Evolutionary conservation across 2,797 vertebrate genomes (phyloP), one percentile per base, ranked within the genome.

Genomic region (Pelodytes ibericus): DNA sequence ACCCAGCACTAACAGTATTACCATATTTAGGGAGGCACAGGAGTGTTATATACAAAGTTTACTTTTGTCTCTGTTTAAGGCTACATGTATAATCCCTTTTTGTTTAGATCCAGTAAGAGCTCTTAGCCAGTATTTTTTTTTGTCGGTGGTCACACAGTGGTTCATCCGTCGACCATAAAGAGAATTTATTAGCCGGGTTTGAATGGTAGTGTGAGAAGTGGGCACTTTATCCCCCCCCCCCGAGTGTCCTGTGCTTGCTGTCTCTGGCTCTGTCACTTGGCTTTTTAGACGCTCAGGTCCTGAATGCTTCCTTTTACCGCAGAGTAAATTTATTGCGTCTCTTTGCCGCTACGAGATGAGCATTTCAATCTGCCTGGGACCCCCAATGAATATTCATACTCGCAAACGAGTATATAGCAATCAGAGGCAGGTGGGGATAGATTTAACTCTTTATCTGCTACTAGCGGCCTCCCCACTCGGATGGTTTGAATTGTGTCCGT

Each of bases 131-230:
- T 22, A 22, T 53, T 53, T 53, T n/a, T 22, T 53, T 53, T 53
- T n/a, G n/a, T n/a, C n/a, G 49, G 49, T 63, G 26, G 70, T 63
- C 70, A 33, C 27, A n/a, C 20, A 36, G 36, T 31, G 41, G 56
- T 39, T 75, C 73, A 75, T 69, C 73, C 63, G 26, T 18, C 65
- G 41, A 27, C 57, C 65, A 61, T 75, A 60, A 75, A 60, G 3
- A 36, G 56, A 67, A 75, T 68, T 75, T 75, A 75, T 75, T 68
- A 51, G 27, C 31, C 20, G 8, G 27, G 2, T 53, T 67, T 75
- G 56, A 68, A 75, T 67, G 26, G 64, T n/a, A 2, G 22, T 4
- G 20, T 33, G 64, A 68, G 73, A 75, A 74, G 64, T 68, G 65
- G 56, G 27, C 64, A 61, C 56, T 69, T 68, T 59, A 30, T 61